These are phyloP conservation scores for Noctua comes DNA, from an alignment of 2,888 invertebrate genomes.

Conservation along the genomic window DNA sequence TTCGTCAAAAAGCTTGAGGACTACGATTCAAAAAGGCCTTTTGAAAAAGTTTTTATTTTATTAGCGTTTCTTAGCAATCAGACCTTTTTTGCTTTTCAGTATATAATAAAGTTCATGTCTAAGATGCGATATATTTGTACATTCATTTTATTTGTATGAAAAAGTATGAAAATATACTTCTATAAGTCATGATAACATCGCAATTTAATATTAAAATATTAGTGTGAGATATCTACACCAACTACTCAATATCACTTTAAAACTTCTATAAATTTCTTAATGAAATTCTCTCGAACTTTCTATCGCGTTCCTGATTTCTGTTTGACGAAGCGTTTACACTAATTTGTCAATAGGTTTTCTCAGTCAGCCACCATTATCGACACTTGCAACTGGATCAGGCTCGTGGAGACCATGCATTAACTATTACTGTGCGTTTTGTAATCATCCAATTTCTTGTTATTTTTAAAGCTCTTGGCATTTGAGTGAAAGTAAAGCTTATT, in stretches of 20 bases:
- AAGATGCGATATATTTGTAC: constrained; percentile 61
- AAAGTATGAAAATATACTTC: constrained; percentile 66
- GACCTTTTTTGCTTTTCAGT: constrained; percentile 4
- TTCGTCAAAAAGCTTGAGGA: constrained; percentile 64
- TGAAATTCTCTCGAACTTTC: constrained; percentile 51
- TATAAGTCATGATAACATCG: constrained; percentile 45
- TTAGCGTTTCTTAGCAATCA: constrained; percentile 1
- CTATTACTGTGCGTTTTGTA: constrained; percentile 54
- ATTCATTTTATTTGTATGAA: constrained; percentile 59
- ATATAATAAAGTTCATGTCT: constrained; percentile 16
- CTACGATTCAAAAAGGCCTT: constrained; percentile 31
- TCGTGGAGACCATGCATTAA: constrained; percentile 35
- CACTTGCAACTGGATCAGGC: constrained; percentile 71
- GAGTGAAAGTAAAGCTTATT: constrained; percentile 5
- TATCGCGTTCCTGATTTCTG: constrained; percentile 68
- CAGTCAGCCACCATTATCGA: constrained; percentile 75
- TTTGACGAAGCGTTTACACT: constrained; percentile 70
- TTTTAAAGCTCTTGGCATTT: constrained; percentile 29
- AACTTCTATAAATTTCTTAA: constrained; percentile 8
- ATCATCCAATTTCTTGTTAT: constrained; percentile 29
- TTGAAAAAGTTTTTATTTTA: constrained; percentile 11
- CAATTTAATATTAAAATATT: constrained; percentile 37
- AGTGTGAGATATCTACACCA: constrained; percentile 42
- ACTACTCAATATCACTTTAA: constrained; percentile 12
- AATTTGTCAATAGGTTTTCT: constrained; percentile 73